Conservation (phyloP, 2,888 invertebrate genomes). For the Nephrotoma flavescens region DNA sequence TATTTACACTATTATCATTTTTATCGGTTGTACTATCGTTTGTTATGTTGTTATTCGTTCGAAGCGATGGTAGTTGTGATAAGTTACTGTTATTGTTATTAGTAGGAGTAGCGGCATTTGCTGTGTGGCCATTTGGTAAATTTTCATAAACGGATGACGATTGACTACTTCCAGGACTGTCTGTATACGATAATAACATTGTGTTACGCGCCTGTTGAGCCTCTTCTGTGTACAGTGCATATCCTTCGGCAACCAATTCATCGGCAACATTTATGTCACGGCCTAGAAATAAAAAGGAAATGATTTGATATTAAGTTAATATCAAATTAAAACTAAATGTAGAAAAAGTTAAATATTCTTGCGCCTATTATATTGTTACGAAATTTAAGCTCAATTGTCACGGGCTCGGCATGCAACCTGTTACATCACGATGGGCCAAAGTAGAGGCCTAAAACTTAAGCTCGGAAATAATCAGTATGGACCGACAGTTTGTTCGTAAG, state of each 20-base stretch:
- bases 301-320: neutral
- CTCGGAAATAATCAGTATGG: too few species aligned
- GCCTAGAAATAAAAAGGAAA: neutral
- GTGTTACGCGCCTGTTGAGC: neutral
- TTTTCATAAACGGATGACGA: neutral
- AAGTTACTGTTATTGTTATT: neutral
- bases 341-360: too few species aligned
- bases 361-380: too few species aligned
- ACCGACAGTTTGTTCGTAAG: too few species aligned
- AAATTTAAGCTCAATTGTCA: too few species aligned
- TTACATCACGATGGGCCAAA: too few species aligned
- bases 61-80: neutral
- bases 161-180: neutral
- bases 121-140: neutral
- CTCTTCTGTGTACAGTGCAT: neutral
- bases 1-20: neutral
- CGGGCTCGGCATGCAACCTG: too few species aligned
- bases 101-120: neutral
- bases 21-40: neutral
- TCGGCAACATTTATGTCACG: slow-evolving; percentile 6
- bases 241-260: slow-evolving; percentile 4
- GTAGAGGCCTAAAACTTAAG: too few species aligned
- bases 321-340: neutral
- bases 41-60: neutral
- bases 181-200: neutral